Evolutionary conservation across 2,888 invertebrate species (phyloP), one percentile per base, ranked within the genome.

Genomic region (Drosophila diplacantha): DNA sequence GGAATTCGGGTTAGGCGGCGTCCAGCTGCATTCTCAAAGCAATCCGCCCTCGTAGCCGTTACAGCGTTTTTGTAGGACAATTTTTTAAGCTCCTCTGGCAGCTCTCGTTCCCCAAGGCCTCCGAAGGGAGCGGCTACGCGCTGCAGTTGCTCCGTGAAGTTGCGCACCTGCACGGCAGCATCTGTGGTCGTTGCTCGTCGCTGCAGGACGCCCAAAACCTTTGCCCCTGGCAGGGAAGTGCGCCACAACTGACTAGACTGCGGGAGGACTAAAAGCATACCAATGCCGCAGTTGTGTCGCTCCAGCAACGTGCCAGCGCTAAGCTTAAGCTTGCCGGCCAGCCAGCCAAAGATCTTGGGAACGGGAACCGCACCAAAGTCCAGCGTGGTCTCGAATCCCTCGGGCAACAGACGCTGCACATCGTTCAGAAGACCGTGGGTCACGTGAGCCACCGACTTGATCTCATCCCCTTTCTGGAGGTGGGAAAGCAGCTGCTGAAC

Each of bases 261-360:
- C 14, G 91, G 91, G 9, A 94, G 93, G 37, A 99, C 91, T 46
- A 96, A 87, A 22, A 96, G 91, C 88, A 95, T 93, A 0, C 99
- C 99, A 39, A 99, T 91, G 1, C 99, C 99, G 88, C 98, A 98
- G 89, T 99, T 99, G 88, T 98, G 97, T 0, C 97, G 96, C 47
- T 93, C 90, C 14, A 96, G 90, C 93, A 99, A 93, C 86, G 97
- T 96, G 58, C 90, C 88, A 81, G 94, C 92, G 3, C 91, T 92
- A 1, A 98, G 92, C 47, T 91, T 90, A 16, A 96, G 93, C 75
- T 91, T 91, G 38, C 92, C 91, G 9, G 95, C 93, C 39, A 99
- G 89, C 98, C 98, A 99, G 22, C 94, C 92, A 88, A 96, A 98
- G 16, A 98, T 92, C 8, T 93, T 91, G 11, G 93, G 93, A 68